Base-by-base conservation (phyloP, 2,888 invertebrate genomes). In the Agriopis marginaria region DNA sequence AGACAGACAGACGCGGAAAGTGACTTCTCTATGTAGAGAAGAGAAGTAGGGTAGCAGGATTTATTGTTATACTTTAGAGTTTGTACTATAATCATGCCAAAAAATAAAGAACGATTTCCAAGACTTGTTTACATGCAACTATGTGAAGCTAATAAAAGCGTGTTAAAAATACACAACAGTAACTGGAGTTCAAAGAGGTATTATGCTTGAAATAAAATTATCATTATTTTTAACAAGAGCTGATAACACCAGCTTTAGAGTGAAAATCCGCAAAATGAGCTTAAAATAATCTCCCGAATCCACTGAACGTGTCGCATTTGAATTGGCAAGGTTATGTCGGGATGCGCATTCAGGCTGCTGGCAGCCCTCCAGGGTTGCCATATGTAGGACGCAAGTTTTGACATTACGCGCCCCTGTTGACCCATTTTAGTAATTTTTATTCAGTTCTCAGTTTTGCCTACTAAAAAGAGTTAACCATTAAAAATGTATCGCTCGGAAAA, bases 351-450 rank as follows among this genome's bases (percentile, higher is more conserved):
- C 79, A 77, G 80, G 75, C 73, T 50, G 76, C 87, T 91, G 92
- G 92, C 92, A 87, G 50, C n/a, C 69, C 77, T 88, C 91, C 92
- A 92, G 67, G 70, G 75, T 81, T 86, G 87, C 85, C 87, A 85
- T 82, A 88, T 89, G 88, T 89, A 85, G 87, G 82, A 83, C 87
- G 87, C 82, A 79, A 83, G 82, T 85, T 86, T 83, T 83, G 82
- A 81, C 85, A 82, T 85, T 84, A 83, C 82, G 81, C 75, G 79
- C 75, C 75, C 73, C 74, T 74, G 73, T 74, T 83, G 84, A 81
- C 82, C 87, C 79, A 84, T 69, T 81, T 85, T 67, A 62, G 68
- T 77, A 79, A 79, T 78, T 80, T 81, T 80, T 72, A 74, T 50
- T 65, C 77, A 75, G 55, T 60, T 51, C 17, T 23, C 40, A 62